A percentile compares a stretch with the other conserved stretches of the same genome.
phyloP scores from a whole-genome alignment of 2,888 invertebrate species.

The Leptothorax acervorum region DNA sequence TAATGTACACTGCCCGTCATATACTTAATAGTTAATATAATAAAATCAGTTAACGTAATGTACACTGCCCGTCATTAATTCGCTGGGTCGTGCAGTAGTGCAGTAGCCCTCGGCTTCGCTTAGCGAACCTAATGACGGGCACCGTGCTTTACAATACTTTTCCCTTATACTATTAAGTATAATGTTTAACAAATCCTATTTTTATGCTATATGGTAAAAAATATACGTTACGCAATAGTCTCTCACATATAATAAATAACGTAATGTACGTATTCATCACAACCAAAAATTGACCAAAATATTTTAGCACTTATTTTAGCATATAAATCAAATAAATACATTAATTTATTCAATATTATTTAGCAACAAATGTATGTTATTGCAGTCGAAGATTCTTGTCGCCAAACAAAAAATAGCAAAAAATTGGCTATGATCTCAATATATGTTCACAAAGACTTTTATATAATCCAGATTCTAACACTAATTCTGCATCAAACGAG shows the following conservation, averaged over 20 bases:
- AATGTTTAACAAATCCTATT: conserved; percentile 60
- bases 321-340: conserved; percentile 43
- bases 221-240: conserved; percentile 45
- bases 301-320: conserved; percentile 47
- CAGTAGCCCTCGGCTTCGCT: too few relatives aligned
- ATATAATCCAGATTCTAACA: not conserved
- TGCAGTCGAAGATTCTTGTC: conserved; percentile 2
- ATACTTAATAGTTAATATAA: conserved; percentile 39
- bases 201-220: conserved; percentile 57
- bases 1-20: conserved; percentile 21
- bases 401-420: conserved; percentile 16
- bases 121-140: too few relatives aligned
- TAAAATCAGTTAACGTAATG: conserved; percentile 53
- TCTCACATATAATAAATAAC: conserved; percentile 28
- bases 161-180: conserved; percentile 64
- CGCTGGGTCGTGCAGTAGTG: too few relatives aligned
- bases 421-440: conserved; percentile 10
- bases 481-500: not conserved
- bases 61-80: not conserved
- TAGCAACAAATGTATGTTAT: not conserved
- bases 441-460: conserved; percentile 3
- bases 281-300: conserved; percentile 38
- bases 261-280: conserved; percentile 40
- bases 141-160: conserved; percentile 38
- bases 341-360: conserved; percentile 29